Percentiles rank a stretch among this genome's conserved stretches.
Evolutionary conservation across 2,113 vertebrate genomes (phyloP).

Genomic region (Melanocharis versteri): DNA sequence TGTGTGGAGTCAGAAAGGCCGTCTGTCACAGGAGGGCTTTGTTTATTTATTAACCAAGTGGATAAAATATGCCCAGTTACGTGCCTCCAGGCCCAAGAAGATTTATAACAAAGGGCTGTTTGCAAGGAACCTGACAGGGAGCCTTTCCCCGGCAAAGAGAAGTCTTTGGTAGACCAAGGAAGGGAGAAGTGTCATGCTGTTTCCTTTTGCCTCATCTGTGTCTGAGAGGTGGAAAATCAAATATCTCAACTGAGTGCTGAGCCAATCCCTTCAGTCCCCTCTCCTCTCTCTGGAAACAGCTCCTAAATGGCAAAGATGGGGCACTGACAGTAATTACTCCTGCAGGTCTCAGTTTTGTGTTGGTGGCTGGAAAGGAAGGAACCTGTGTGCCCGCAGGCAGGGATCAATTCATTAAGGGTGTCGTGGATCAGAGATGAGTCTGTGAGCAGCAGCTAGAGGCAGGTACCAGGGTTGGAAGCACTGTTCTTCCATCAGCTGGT

Average conservation of each 20-base stretch:
- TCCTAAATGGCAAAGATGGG: rapidly evolving
- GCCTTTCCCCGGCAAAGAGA: neutral
- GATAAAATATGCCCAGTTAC: neutral
- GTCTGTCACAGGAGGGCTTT: neutral
- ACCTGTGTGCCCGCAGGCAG: neutral
- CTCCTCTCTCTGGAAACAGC: neutral
- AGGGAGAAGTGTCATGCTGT: neutral
- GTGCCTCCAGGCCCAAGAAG: neutral
- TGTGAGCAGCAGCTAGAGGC: neutral
- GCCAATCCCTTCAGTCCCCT: neutral
- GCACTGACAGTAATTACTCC: neutral
- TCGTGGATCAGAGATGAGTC: neutral
- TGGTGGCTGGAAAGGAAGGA: neutral
- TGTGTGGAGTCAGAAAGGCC: neutral
- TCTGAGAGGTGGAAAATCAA: neutral
- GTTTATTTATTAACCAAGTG: neutral
- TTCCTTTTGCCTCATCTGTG: neutral
- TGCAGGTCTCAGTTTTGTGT: neutral
- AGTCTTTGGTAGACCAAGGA: neutral
- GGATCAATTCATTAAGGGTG: neutral
- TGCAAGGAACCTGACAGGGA: neutral
- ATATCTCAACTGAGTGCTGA: neutral
- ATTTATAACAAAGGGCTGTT: neutral
- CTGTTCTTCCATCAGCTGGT: neutral
- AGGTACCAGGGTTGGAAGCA: neutral